phyloP scores from a whole-genome alignment of 2,888 invertebrate species.

The Alsophila aescularia region DNA sequence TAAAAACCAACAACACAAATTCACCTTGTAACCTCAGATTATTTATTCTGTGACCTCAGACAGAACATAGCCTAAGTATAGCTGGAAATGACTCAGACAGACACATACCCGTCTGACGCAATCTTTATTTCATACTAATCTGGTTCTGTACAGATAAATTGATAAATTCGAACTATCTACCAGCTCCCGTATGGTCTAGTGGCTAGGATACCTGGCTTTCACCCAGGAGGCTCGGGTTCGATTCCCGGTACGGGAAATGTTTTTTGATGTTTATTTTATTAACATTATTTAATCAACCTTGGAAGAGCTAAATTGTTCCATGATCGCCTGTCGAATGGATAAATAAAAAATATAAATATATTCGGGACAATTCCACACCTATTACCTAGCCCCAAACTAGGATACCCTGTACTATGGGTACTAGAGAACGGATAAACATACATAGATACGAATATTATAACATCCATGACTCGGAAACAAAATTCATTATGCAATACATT shows the following conservation, averaged over 20 bases:
- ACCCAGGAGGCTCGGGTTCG: slow-evolving; percentile 90
- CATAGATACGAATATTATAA: no score
- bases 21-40: not conserved
- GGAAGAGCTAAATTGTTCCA: not conserved
- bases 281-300: not conserved
- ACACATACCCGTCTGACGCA: not conserved
- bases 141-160: not conserved
- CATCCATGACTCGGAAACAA: no score
- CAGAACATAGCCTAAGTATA: no score
- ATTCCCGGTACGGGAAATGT: slow-evolving; percentile 87
- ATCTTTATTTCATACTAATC: not conserved
- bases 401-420: no score
- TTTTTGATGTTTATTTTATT: not conserved
- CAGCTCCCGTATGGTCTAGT: slow-evolving; percentile 86
- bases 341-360: no score
- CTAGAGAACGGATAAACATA: no score
- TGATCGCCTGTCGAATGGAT: no score
- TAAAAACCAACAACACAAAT: not conserved
- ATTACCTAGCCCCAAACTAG: no score
- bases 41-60: no score
- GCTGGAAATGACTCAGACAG: not conserved
- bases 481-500: no score
- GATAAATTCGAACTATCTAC: accelerated
- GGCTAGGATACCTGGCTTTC: slow-evolving; percentile 90
- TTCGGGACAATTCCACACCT: no score